Evolutionary conservation across 2,888 invertebrate genomes (phyloP), one percentile per base, ranked within the genome.

Genomic region (Ophion obscuratus): DNA sequence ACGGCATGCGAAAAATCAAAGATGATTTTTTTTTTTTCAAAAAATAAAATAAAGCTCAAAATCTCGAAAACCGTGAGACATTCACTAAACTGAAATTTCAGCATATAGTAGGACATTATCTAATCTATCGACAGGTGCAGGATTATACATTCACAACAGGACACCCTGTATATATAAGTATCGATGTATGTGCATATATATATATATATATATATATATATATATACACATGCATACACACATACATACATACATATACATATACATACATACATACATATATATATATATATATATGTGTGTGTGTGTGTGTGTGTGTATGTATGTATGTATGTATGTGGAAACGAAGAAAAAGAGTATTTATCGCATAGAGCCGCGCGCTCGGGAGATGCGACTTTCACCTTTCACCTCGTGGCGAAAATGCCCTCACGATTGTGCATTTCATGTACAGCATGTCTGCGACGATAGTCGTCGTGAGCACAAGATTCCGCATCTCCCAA

Each of bases 351-450:
- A 59, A 31, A 31, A 67, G 10, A 71, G 57, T 57, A 67, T 66
- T 67, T 61, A 61, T 47, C 74, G 27, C 47, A 71, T 9, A 67
- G 11, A 47, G 66, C 40, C 40, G 59, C 17, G 57, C 36, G 31
- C 75, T 73, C 76, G 74, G 86, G 70, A 61, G 86, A 84, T 82
- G 90, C 91, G 91, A 93, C 94, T 94, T 94, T 94, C 94, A 94
- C 94, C 94, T 94, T 94, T 94, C 93, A 92, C 94, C 93, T 93
- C 91, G 87, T 27, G 78, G 80, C 85, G 88, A 91, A 89, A 89
- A 90, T 90, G 78, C 90, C 90, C 91, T 80, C 88, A 88, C 88
- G 86, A 88, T 87, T 87, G 83, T 78, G 83, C 83, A 88, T 89
- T 90, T 77, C 44, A 53, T 17, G 61, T 47, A 62, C 75, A 67